Conservation (phyloP, 2,113 vertebrate genomes). For the Mugil cephalus region DNA sequence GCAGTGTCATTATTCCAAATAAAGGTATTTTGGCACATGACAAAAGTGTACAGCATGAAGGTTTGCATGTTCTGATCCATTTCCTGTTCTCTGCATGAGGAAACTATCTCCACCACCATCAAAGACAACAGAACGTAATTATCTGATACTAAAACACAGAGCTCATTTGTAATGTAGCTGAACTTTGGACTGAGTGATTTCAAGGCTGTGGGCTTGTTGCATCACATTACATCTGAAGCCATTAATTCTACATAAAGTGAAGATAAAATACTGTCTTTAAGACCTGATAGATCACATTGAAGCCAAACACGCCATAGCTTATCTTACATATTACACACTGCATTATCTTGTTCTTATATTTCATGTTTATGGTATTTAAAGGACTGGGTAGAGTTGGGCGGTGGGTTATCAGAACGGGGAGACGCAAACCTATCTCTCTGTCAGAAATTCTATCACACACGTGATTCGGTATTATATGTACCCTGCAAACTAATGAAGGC, state of each 20-base stretch:
- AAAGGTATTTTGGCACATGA: too few relatives aligned
- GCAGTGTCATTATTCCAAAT: too few relatives aligned
- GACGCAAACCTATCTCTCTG: background rate
- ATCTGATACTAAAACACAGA: conserved; percentile 19
- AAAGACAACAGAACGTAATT: too few relatives aligned
- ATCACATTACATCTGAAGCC: conserved; percentile 39
- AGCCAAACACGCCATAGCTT: conserved; percentile 17
- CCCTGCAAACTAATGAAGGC: background rate
- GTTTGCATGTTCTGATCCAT: too few relatives aligned
- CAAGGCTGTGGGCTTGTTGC: conserved; percentile 42
- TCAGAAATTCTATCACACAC: background rate
- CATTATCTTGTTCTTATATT: background rate
- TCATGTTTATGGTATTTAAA: conserved; percentile 21
- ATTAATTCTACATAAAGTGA: conserved; percentile 26
- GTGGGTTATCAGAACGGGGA: background rate
- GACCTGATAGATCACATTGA: conserved; percentile 14
- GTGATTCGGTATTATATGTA: conserved; percentile 1
- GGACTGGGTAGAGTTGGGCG: background rate
- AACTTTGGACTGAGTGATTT: conserved; percentile 43
- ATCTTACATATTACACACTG: background rate
- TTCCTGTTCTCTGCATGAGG: background rate
- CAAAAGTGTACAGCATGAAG: too few relatives aligned
- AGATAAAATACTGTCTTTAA: conserved; percentile 16
- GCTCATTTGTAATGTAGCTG: conserved; percentile 15
- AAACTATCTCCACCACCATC: conserved; percentile 5